Conservation (phyloP, 1,140 invertebrate genomes). For the Drosophila lacteicornis region DNA sequence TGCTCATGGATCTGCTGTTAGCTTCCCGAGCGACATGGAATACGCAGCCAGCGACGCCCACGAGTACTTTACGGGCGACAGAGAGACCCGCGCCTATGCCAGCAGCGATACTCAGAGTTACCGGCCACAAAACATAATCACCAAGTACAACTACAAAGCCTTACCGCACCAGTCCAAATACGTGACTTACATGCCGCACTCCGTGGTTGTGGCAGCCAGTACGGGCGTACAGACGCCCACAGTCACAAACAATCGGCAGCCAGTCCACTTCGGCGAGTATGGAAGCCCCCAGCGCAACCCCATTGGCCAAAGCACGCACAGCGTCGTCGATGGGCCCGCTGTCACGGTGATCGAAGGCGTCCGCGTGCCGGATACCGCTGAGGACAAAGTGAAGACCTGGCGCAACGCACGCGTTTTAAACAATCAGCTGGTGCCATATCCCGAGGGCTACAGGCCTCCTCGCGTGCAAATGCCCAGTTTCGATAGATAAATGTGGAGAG, state of each 20-base stretch:
- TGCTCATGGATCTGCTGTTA: slow-evolving; percentile 32
- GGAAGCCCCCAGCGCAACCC: slow-evolving; percentile 62
- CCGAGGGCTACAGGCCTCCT: slow-evolving; percentile 88
- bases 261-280: slow-evolving; percentile 10
- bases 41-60: slow-evolving; percentile 53
- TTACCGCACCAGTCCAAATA: slow-evolving; percentile 65
- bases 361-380: slow-evolving; percentile 92
- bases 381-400: slow-evolving; percentile 91
- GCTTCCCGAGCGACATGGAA: slow-evolving; percentile 55
- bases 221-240: slow-evolving; percentile 57
- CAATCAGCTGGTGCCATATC: slow-evolving; percentile 90
- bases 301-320: slow-evolving; percentile 71
- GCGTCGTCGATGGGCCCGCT: slow-evolving; percentile 74
- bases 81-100: slow-evolving; percentile 56
- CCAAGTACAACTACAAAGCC: slow-evolving; percentile 70
- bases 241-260: slow-evolving; percentile 30
- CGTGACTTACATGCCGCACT: slow-evolving; percentile 69
- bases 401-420: slow-evolving; percentile 94
- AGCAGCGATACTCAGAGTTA: slow-evolving; percentile 21
- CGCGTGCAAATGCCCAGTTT: slow-evolving; percentile 85
- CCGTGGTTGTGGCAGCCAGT: slow-evolving; percentile 68
- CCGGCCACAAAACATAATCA: slow-evolving; percentile 66
- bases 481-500: slow-evolving; percentile 60
- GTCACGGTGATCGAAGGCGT: slow-evolving; percentile 91
- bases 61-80: slow-evolving; percentile 19